Evolutionary conservation across 2,888 invertebrate species (phyloP).

Genomic region (Norana najaformis): DNA sequence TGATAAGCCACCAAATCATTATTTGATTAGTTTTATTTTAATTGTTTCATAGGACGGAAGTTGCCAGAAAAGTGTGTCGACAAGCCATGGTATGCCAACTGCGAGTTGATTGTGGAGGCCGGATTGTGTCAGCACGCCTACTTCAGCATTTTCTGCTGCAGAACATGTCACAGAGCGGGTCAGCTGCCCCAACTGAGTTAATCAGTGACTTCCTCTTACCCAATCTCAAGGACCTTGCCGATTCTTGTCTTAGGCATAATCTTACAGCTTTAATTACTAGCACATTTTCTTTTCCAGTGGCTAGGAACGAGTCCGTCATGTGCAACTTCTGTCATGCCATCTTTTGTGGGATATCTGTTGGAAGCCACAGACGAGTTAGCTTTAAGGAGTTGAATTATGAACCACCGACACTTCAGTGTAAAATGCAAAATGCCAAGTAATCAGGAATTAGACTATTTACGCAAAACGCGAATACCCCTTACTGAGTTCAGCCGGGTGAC

Average conservation of each 20-base stretch:
- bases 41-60: constrained; percentile 68
- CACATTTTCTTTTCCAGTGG: constrained; percentile 1
- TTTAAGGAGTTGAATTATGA: background rate
- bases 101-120: constrained; percentile 81
- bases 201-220: background rate
- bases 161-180: constrained; percentile 85
- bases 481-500: background rate
- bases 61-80: constrained; percentile 83
- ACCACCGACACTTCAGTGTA: constrained; percentile 3
- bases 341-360: background rate
- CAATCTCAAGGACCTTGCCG: background rate
- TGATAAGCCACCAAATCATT: background rate
- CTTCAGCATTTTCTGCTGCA: constrained; percentile 86
- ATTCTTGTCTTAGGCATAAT: constrained; percentile 17
- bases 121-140: constrained; percentile 78
- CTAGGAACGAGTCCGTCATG: background rate
- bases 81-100: constrained; percentile 85
- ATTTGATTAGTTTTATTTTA: background rate
- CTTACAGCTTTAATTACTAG: background rate
- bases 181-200: constrained; percentile 19
- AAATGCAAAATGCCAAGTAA: background rate
- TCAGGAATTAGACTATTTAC: background rate
- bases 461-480: background rate
- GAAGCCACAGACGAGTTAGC: background rate
- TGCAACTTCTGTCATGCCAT: background rate